These are phyloP conservation scores for Genyomyrus donnyi DNA, from an alignment of 2,113 vertebrate genomes.

Conservation along the genomic window DNA sequence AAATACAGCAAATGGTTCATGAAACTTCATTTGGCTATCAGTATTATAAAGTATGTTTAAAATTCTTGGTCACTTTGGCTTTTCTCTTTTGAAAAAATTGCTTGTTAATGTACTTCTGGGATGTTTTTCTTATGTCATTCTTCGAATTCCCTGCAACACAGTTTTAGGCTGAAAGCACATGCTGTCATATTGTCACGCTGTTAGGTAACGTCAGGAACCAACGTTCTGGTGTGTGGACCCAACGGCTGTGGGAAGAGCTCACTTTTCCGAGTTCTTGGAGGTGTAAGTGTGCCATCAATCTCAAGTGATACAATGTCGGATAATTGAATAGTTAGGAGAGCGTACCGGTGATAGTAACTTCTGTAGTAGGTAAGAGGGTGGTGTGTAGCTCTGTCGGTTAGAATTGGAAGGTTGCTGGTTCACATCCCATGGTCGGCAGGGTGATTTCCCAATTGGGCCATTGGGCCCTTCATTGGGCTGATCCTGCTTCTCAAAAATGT, in stretches of 20 bases:
- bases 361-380: not conserved
- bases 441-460: not conserved
- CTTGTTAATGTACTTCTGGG: not conserved
- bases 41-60: not conserved
- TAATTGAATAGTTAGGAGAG: not conserved
- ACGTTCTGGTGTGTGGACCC: slow-evolving; percentile 95
- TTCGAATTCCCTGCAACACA: not conserved
- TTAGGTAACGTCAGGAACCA: slow-evolving; percentile 85
- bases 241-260: slow-evolving; percentile 98
- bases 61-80: not conserved
- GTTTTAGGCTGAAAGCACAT: not conserved
- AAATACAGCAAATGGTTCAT: too few species aligned
- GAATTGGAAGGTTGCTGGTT: not conserved
- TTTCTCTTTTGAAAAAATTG: not conserved
- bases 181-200: not conserved
- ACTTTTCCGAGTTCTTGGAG: slow-evolving; percentile 90
- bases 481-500: not conserved
- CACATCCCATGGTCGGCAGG: not conserved
- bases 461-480: not conserved
- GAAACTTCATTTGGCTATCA: too few species aligned
- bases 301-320: not conserved
- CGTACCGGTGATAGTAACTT: not conserved
- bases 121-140: not conserved
- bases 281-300: slow-evolving; percentile 59
- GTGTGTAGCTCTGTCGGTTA: not conserved